Evolutionary conservation across 1,140 invertebrate genomes (phyloP).

Genomic region (Apis dorsata): DNA sequence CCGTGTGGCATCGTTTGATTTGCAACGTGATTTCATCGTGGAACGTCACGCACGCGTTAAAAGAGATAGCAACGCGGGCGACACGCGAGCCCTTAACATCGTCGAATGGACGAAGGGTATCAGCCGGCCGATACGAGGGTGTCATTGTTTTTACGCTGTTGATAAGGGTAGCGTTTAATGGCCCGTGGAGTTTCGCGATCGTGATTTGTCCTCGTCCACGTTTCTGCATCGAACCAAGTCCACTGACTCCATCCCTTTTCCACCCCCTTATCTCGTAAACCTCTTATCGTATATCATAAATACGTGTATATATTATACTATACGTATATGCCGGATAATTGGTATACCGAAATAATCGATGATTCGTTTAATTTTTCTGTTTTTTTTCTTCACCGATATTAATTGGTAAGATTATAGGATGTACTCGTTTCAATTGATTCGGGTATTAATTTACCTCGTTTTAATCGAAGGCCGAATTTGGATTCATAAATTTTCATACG

Average conservation of each 20-base stretch:
- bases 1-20: slow-evolving; percentile 49
- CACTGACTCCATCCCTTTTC: neutral
- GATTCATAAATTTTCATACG: too few relatives aligned
- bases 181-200: slow-evolving; percentile 56
- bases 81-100: slow-evolving; percentile 64
- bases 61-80: slow-evolving; percentile 63
- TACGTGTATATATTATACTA: neutral
- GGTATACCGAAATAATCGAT: neutral
- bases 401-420: neutral
- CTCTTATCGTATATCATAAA: slow-evolving; percentile 6
- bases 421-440: neutral
- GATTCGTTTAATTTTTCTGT: slow-evolving; percentile 2
- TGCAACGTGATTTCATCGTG: slow-evolving; percentile 56
- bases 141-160: slow-evolving; percentile 72
- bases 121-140: slow-evolving; percentile 54
- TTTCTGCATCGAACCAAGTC: slow-evolving; percentile 37
- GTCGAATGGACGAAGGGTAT: slow-evolving; percentile 62
- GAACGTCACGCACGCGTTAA: slow-evolving; percentile 67
- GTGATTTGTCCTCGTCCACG: slow-evolving; percentile 56
- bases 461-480: too few relatives aligned
- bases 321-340: neutral
- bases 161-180: slow-evolving; percentile 64
- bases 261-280: neutral
- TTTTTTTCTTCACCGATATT: neutral
- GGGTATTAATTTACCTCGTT: neutral